Evolutionary conservation across 2,113 vertebrate genomes (phyloP).

Genomic region (Cygnus atratus): DNA sequence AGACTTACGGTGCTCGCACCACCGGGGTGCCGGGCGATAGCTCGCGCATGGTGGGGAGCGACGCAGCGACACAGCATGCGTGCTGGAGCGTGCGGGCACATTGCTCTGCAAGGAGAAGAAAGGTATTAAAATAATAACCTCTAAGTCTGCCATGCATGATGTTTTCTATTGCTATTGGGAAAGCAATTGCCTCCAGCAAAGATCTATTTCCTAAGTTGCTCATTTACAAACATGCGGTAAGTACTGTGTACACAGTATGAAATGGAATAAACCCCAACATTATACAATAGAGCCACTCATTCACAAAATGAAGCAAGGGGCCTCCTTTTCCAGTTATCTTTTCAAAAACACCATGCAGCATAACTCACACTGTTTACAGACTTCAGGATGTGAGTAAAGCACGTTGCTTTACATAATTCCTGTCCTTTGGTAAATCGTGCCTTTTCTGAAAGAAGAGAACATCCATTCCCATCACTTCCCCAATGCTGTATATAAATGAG

Average conservation of each 20-base stretch:
- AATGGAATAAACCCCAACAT: conserved; percentile 43
- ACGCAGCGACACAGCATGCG: rapidly evolving
- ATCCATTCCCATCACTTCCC: neutral
- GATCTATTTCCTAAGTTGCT: conserved; percentile 55
- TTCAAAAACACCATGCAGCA: neutral
- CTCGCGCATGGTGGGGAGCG: neutral
- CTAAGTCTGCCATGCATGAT: conserved; percentile 4
- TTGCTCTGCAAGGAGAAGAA: neutral
- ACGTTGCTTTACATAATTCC: neutral
- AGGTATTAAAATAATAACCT: conserved; percentile 27
- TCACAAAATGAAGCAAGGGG: conserved; percentile 47
- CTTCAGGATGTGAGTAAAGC: neutral
- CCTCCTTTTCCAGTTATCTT: conserved; percentile 23
- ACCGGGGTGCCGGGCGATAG: rapidly evolving
- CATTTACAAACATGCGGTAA: neutral
- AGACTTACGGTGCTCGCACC: rapidly evolving
- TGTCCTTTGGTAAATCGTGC: neutral
- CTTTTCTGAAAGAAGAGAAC: neutral
- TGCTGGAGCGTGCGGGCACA: rapidly evolving
- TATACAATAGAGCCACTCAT: conserved; percentile 23
- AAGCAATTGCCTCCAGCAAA: conserved; percentile 67
- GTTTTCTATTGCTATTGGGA: conserved; percentile 52
- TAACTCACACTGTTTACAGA: conserved; percentile 31
- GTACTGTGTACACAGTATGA: neutral
- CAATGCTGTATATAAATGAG: neutral